Conservation (phyloP, 1,140 invertebrate species). For the Coptotermes formosanus region DNA sequence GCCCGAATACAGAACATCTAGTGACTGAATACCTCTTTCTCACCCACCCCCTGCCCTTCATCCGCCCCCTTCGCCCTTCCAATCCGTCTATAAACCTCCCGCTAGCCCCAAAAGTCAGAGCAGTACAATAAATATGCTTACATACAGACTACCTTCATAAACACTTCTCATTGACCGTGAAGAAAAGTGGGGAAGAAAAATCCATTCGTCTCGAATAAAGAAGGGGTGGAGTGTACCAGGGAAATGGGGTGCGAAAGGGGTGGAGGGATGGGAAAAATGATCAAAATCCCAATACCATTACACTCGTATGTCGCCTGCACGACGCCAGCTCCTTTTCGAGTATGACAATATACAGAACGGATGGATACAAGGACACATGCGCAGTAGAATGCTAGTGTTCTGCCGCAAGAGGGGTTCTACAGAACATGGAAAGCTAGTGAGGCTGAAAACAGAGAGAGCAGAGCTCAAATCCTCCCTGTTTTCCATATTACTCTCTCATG, state of each 20-base stretch:
- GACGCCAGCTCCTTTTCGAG: not conserved
- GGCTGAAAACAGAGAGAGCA: not conserved
- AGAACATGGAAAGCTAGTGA: not conserved
- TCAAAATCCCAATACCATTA: not conserved
- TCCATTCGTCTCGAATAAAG: not conserved
- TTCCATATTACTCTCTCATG: not conserved
- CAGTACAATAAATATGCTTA: not conserved
- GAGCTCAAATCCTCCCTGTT: not conserved
- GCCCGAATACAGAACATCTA: conserved; percentile 21
- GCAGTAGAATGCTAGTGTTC: too few relatives aligned
- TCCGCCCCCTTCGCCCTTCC: not conserved
- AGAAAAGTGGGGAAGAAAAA: conserved; percentile 23
- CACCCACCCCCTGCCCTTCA: not conserved
- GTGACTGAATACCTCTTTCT: conserved; percentile 25
- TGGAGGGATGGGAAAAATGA: not conserved
- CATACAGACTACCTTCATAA: conserved; percentile 30
- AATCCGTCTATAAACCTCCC: not conserved
- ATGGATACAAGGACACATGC: not conserved
- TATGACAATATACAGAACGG: not conserved
- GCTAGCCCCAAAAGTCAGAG: not conserved
- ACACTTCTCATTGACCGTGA: conserved; percentile 32
- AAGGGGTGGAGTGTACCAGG: not conserved
- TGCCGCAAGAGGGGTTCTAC: too few relatives aligned
- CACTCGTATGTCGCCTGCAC: not conserved
- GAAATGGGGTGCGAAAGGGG: not conserved